These are phyloP conservation scores for Perccottus glenii DNA, from an alignment of 2,113 vertebrate species.

Conservation along the genomic window DNA sequence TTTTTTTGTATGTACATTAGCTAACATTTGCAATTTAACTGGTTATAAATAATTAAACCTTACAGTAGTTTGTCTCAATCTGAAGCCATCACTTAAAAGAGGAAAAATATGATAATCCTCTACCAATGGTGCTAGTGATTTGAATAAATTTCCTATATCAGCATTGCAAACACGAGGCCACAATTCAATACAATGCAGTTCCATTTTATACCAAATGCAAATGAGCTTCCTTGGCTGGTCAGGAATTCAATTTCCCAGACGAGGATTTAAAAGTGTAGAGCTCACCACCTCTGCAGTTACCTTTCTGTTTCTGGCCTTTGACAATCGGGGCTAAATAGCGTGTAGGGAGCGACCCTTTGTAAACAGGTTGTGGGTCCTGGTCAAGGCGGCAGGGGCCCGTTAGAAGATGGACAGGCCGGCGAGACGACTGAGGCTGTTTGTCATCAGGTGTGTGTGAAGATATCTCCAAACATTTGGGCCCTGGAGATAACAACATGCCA, in stretches of 20 bases:
- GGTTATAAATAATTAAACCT: not conserved
- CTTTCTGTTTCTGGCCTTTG: constrained; percentile 51
- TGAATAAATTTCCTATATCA: constrained; percentile 13
- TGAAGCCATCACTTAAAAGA: not conserved
- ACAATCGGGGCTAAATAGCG: constrained; percentile 54
- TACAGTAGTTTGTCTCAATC: not conserved
- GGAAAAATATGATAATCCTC: constrained; percentile 3
- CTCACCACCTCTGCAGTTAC: constrained; percentile 28
- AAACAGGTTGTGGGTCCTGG: constrained; percentile 51
- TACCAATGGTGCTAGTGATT: constrained; percentile 12
- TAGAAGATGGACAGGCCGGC: constrained; percentile 63
- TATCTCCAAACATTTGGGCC: constrained; percentile 78
- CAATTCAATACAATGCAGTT: constrained; percentile 21
- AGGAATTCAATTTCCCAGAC: constrained; percentile 64
- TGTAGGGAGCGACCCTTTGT: constrained; percentile 61
- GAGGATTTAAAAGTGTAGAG: constrained; percentile 44
- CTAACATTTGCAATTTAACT: not conserved
- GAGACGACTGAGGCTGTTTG: constrained; percentile 70
- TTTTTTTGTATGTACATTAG: not conserved
- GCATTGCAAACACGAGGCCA: not conserved
- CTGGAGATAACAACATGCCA: constrained; percentile 74
- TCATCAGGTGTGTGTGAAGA: constrained; percentile 78
- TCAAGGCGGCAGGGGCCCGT: constrained; percentile 65
- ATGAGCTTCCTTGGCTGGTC: constrained; percentile 41
- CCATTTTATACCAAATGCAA: constrained; percentile 54